Percentiles rank a stretch among this genome's conserved stretches.
Conservation (phyloP, 2,888 invertebrate species). For the Heteropelma amictum region DNA sequence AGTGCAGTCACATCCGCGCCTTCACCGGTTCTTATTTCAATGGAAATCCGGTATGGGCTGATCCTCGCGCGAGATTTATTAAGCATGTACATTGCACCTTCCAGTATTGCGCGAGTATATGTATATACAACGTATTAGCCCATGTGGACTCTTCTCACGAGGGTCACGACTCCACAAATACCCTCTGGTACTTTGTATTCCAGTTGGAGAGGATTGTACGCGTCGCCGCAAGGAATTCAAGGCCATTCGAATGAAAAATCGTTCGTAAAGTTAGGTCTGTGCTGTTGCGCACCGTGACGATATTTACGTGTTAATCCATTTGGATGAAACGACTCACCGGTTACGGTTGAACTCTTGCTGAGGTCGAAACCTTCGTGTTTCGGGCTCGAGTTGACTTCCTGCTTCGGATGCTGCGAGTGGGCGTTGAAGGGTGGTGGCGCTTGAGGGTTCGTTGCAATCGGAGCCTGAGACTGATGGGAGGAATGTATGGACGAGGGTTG, state of each 20-base stretch:
- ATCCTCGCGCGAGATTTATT: slow-evolving; percentile 41
- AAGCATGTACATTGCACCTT: not conserved
- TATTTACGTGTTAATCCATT: no score
- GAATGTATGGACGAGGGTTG: slow-evolving; percentile 72
- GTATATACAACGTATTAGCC: not conserved
- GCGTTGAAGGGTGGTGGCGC: slow-evolving; percentile 72
- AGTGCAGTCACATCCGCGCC: slow-evolving; percentile 32
- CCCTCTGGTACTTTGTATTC: not conserved
- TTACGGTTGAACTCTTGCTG: slow-evolving; percentile 82
- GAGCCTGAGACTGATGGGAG: slow-evolving; percentile 76
- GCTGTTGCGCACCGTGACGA: no score
- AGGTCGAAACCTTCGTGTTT: slow-evolving; percentile 83
- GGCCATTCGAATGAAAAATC: not conserved
- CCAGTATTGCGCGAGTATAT: not conserved
- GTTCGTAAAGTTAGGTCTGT: no score
- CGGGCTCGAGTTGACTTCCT: slow-evolving; percentile 77
- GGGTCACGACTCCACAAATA: slow-evolving; percentile 23
- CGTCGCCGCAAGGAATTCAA: not conserved
- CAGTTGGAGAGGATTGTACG: not conserved
- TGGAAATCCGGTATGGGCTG: slow-evolving; percentile 44
- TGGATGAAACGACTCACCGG: slow-evolving; percentile 81
- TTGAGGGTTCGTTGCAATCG: slow-evolving; percentile 79
- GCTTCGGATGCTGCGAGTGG: slow-evolving; percentile 74
- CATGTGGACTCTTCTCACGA: slow-evolving; percentile 13
- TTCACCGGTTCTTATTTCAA: slow-evolving; percentile 35